Conservation (phyloP, 2,888 invertebrate genomes). For the Drosophila demipolita region DNA sequence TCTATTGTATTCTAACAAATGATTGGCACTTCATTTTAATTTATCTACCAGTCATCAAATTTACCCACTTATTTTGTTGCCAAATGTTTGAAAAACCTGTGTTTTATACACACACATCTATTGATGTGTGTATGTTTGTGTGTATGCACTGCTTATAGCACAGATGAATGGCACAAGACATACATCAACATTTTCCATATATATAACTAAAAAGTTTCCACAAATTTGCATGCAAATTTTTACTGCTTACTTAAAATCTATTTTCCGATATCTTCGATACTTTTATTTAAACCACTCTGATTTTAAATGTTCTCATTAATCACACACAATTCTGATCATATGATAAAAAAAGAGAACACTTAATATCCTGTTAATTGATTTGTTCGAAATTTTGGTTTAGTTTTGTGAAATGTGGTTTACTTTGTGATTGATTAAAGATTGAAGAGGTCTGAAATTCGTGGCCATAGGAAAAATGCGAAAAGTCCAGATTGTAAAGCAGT, state of each 20-base stretch:
- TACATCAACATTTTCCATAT: background rate
- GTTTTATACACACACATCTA: background rate
- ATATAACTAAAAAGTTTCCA: background rate
- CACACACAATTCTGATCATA: background rate
- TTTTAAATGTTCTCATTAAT: no score
- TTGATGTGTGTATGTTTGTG: background rate
- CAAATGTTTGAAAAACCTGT: conserved; percentile 20
- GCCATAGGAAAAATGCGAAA: background rate
- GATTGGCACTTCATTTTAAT: conserved; percentile 57
- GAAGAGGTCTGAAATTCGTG: background rate
- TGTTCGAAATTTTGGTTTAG: background rate
- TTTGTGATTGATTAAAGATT: background rate
- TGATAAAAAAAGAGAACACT: background rate
- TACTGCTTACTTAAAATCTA: background rate
- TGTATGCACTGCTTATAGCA: background rate
- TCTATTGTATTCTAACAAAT: conserved; percentile 58
- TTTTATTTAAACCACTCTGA: background rate
- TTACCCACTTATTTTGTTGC: conserved; percentile 33
- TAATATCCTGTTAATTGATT: background rate
- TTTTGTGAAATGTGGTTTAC: background rate
- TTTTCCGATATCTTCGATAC: background rate
- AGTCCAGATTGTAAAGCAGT: background rate
- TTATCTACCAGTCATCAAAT: conserved; percentile 54
- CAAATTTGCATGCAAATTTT: background rate
- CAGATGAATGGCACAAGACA: background rate